Evolutionary conservation across 2,888 invertebrate species (phyloP).

Genomic region (Chloroclystis v-ata): DNA sequence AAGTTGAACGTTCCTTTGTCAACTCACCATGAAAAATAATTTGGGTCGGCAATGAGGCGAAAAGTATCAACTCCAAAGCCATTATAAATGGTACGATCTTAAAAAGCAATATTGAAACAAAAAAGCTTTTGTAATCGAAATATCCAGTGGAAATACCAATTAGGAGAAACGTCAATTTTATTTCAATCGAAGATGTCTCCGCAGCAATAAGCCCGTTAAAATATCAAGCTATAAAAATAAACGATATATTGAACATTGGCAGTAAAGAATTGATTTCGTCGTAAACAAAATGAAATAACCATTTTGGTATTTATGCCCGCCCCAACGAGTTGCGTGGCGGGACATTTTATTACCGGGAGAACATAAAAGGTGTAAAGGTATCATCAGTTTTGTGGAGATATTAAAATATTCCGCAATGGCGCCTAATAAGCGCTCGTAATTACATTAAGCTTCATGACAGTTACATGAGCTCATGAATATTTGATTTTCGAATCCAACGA

Average conservation of each 20-base stretch:
- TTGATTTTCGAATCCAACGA: slow-evolving; percentile 18
- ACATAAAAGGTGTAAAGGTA: slow-evolving; percentile 44
- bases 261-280: slow-evolving; percentile 41
- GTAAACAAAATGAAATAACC: slow-evolving; percentile 41
- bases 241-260: slow-evolving; percentile 39
- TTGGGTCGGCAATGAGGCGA: background rate
- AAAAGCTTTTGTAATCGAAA: slow-evolving; percentile 12
- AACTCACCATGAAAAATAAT: background rate
- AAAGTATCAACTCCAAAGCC: slow-evolving; percentile 3
- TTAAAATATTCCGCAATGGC: slow-evolving; percentile 48
- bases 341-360: slow-evolving; percentile 41
- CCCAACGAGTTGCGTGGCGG: slow-evolving; percentile 36
- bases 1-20: background rate
- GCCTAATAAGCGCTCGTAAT: slow-evolving; percentile 55
- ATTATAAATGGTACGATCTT: background rate
- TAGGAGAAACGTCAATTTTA: slow-evolving; percentile 8
- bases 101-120: slow-evolving; percentile 6
- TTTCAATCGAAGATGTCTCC: slow-evolving; percentile 12
- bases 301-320: slow-evolving; percentile 40
- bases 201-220: slow-evolving; percentile 24
- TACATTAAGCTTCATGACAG: slow-evolving; percentile 26
- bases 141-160: slow-evolving; percentile 4
- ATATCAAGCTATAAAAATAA: slow-evolving; percentile 35
- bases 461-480: slow-evolving; percentile 22
- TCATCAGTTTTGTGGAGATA: slow-evolving; percentile 37